phyloP scores from a whole-genome alignment of 2,888 invertebrate species.

The Argyresthia goedartella region DNA sequence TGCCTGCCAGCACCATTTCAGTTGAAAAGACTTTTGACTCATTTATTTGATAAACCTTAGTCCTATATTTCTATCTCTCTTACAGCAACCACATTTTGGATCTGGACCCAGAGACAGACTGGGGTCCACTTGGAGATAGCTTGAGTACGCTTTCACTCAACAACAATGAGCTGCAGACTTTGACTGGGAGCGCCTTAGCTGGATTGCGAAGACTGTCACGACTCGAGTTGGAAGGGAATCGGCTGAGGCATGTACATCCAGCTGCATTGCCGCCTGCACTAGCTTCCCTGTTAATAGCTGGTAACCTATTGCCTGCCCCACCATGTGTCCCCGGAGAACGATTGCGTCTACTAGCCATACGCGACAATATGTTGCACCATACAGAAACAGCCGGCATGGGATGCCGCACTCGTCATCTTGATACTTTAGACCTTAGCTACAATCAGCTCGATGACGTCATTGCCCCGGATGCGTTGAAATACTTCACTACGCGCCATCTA shows the following conservation, averaged over 20 bases:
- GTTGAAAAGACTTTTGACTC: no score
- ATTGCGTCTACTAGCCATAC: constrained; percentile 75
- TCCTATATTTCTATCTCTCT: constrained; percentile 13
- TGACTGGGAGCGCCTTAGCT: constrained; percentile 61
- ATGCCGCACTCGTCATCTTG: constrained; percentile 65
- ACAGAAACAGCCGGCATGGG: constrained; percentile 17
- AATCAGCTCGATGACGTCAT: constrained; percentile 79
- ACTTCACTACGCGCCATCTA: constrained; percentile 77
- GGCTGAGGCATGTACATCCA: constrained; percentile 69
- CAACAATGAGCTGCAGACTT: constrained; percentile 76
- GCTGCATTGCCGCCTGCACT: constrained; percentile 72
- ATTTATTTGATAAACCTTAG: no score
- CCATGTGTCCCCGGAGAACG: constrained; percentile 70
- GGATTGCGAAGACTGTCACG: constrained; percentile 71
- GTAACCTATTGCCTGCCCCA: constrained; percentile 73
- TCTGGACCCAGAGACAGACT: constrained; percentile 55
- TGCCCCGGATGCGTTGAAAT: constrained; percentile 72
- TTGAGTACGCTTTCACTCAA: constrained; percentile 81
- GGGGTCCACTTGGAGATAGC: constrained; percentile 79
- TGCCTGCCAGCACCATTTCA: no score
- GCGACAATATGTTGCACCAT: constrained; percentile 41
- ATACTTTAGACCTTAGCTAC: constrained; percentile 83
- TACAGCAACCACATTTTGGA: constrained; percentile 78
- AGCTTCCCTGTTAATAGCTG: constrained; percentile 74
- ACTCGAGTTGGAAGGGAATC: constrained; percentile 77